Percentiles rank a stretch among this genome's conserved stretches.
phyloP scores from a whole-genome alignment of 2,888 invertebrate genomes.

The Unio pictorum region DNA sequence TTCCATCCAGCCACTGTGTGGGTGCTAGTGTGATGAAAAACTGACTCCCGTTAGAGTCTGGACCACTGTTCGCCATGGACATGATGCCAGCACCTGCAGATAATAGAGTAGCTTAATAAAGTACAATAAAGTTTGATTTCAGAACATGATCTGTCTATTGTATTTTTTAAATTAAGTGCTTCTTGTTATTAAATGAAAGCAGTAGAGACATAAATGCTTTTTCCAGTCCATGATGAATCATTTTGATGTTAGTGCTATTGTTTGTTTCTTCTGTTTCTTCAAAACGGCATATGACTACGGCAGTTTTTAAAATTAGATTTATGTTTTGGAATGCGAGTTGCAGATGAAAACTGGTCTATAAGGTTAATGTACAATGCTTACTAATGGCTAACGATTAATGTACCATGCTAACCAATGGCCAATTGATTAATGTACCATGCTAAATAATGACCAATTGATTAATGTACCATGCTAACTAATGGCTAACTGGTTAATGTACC shows the following conservation, averaged over 20 bases:
- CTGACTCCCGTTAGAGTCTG: conserved; percentile 96
- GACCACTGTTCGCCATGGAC: conserved; percentile 99
- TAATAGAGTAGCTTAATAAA: neutral
- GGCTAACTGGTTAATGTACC: too few relatives aligned
- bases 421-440: too few relatives aligned
- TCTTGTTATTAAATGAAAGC: neutral
- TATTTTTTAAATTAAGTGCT: neutral
- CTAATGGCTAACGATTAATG: too few relatives aligned
- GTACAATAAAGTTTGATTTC: neutral
- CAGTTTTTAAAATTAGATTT: neutral
- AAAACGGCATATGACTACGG: too few relatives aligned
- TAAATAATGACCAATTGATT: too few relatives aligned
- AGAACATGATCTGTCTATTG: neutral
- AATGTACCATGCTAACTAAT: too few relatives aligned
- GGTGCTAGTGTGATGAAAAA: conserved; percentile 98
- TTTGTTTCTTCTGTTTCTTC: too few relatives aligned
- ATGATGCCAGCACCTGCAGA: conserved; percentile 82
- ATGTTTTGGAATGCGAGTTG: neutral
- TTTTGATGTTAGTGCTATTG: too few relatives aligned
- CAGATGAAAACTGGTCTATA: neutral
- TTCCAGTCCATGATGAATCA: too few relatives aligned
- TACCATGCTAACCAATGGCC: too few relatives aligned
- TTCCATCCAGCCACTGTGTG: conserved; percentile 97
- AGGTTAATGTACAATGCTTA: too few relatives aligned
- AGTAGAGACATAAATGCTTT: neutral